Base-by-base conservation (phyloP, 1,140 invertebrate genomes). In the Drosophila trapezifrons region DNA sequence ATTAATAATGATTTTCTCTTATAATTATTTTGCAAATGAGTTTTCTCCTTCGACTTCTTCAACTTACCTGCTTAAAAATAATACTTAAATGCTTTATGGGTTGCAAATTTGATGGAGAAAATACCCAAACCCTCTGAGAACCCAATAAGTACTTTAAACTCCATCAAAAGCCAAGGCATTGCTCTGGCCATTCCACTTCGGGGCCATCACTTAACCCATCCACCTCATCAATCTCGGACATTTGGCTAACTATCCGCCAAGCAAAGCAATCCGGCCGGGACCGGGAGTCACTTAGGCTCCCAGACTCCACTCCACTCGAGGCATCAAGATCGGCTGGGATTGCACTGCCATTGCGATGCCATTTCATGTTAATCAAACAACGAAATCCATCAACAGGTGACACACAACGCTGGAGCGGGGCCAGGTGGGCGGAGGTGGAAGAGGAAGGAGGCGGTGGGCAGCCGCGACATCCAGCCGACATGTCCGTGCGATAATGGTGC, bases 331-430 rank as follows among this genome's bases (percentile, higher is more conserved):
- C 70, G 45, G 35, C 55, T 51, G 38, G 45, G 59, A 51, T 49
- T 71, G 52, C 67, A 46, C 32, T 54, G 51, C 51, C 51, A 54
- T 46, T 83, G 79, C 84, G 64, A 69, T 87, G 78, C 78, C 83
- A 82, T 79, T 87, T 86, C 84, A 87, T 89, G 83, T 84, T 87
- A 87, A 87, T 87, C 84, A 87, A 87, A 87, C 84, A 89, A 84
- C 84, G 79, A 89, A 87, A 87, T 87, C 84, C 84, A 87, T 87
- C 84, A 87, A 84, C 84, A 89, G 84, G 77, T 89, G 84, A 89
- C 85, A 89, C 85, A 84, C 70, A 65, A 29, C 12, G 59, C 17
- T 52, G 49, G 29, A 52, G 49, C 51, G 32, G 49, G 49, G 25
- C 17, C 67, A 80, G 76, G 72, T 60, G 58, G 56, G 57, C 76